These are phyloP conservation scores for Jordanella pulchra DNA, from an alignment of 2,797 vertebrate genomes.

Conservation along the genomic window DNA sequence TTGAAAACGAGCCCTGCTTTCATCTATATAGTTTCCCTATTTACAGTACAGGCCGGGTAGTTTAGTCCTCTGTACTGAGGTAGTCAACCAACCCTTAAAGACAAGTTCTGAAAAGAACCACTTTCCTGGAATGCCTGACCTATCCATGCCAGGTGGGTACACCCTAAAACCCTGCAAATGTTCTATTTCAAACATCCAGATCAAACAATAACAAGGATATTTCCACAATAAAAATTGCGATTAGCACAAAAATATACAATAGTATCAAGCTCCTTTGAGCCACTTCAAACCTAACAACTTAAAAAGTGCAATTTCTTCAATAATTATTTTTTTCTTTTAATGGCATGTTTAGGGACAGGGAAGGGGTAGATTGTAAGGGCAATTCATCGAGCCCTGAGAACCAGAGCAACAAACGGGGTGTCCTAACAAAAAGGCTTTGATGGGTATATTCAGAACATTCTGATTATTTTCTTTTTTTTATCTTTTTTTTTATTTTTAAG, in stretches of 20 bases:
- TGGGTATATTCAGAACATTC: conserved; percentile 65
- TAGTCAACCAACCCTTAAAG: conserved; percentile 99
- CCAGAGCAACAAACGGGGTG: conserved; percentile 49
- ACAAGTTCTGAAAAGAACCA: conserved; percentile 99
- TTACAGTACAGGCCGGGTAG: conserved; percentile 99
- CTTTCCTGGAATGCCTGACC: conserved; percentile 99
- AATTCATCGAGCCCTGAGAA: conserved; percentile 65
- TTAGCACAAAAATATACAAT: conserved; percentile 89
- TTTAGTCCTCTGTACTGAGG: conserved; percentile 99
- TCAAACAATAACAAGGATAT: conserved; percentile 85
- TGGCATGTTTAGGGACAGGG: conserved; percentile 79
- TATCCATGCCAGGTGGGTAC: conserved; percentile 99
- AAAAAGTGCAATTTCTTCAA: conserved; percentile 85
- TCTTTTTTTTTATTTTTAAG: conserved; percentile 45
- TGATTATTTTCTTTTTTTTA: conserved; percentile 41
- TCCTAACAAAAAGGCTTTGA: conserved; percentile 61
- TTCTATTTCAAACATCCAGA: conserved; percentile 84
- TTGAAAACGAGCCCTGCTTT: conserved; percentile 98
- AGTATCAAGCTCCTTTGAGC: conserved; percentile 88
- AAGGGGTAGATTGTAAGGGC: conserved; percentile 80
- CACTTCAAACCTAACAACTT: conserved; percentile 87
- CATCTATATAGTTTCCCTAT: conserved; percentile 99
- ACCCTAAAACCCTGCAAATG: conserved; percentile 95
- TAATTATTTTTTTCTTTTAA: conserved; percentile 72
- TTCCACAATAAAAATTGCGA: conserved; percentile 84